These are phyloP conservation scores for Disparrhopalites patrizii DNA, from an alignment of 2,888 invertebrate species.

Conservation along the genomic window DNA sequence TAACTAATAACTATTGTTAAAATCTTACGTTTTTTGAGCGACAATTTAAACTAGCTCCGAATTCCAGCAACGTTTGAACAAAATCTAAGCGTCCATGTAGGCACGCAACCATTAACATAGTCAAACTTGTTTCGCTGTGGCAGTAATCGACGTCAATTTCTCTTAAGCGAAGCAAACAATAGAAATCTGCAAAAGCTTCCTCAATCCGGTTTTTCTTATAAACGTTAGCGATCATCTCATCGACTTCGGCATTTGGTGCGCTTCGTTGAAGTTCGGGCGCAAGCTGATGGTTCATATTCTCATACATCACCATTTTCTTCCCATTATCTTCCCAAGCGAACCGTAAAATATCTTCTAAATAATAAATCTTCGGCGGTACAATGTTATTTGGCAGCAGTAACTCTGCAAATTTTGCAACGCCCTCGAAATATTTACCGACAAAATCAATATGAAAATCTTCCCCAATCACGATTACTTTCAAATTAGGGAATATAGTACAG, in stretches of 20 bases:
- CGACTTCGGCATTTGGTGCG: slow-evolving; percentile 22
- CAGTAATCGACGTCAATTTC: slow-evolving; percentile 52
- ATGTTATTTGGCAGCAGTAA: not conserved
- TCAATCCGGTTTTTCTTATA: slow-evolving; percentile 29
- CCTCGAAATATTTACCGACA: slow-evolving; percentile 78
- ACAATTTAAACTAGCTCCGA: slow-evolving; percentile 52
- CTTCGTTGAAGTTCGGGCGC: not conserved
- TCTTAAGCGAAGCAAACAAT: slow-evolving; percentile 29
- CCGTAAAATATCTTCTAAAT: slow-evolving; percentile 33
- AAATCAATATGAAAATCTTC: slow-evolving; percentile 82
- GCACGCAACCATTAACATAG: slow-evolving; percentile 55
- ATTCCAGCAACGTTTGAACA: slow-evolving; percentile 53
- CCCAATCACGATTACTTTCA: slow-evolving; percentile 88
- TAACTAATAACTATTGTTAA: no score
- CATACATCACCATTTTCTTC: not conserved
- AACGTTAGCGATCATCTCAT: slow-evolving; percentile 34
- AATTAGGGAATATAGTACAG: slow-evolving; percentile 60
- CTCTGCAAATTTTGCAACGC: slow-evolving; percentile 56
- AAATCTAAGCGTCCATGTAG: slow-evolving; percentile 52
- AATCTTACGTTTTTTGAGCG: slow-evolving; percentile 50
- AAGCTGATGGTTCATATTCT: not conserved
- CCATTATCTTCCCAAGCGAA: not conserved
- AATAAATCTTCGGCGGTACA: slow-evolving; percentile 42
- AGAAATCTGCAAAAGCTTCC: slow-evolving; percentile 21
- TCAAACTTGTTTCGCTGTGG: slow-evolving; percentile 54